Conservation (phyloP, 1,140 invertebrate species). For the Amyelois transitella region DNA sequence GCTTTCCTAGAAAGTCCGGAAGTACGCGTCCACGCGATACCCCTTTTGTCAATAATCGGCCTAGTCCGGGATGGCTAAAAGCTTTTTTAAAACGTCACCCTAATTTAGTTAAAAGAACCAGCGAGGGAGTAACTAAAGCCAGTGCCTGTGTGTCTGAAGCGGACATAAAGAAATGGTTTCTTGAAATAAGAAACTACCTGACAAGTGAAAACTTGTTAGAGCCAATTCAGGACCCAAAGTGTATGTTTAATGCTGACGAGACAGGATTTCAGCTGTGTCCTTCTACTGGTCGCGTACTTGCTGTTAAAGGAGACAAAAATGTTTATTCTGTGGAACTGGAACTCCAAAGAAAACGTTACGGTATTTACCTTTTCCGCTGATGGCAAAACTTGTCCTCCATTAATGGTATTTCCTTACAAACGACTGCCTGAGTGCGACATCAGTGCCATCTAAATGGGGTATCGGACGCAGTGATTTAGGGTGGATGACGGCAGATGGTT, state of each 20-base stretch:
- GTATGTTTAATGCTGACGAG: slow-evolving; percentile 6
- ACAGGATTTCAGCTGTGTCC: slow-evolving; percentile 3
- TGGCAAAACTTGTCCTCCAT: slow-evolving; percentile 1
- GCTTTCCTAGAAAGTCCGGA: slow-evolving; percentile 9
- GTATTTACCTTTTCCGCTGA: neutral
- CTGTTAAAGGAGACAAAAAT: slow-evolving; percentile 8
- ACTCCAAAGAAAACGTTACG: neutral
- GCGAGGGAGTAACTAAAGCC: slow-evolving; percentile 7
- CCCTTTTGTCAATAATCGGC: slow-evolving; percentile 9
- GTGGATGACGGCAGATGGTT: slow-evolving; percentile 6
- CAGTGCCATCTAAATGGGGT: slow-evolving; percentile 4
- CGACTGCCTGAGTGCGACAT: neutral
- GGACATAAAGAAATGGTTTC: neutral
- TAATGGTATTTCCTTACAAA: slow-evolving; percentile 5
- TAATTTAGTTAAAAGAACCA: slow-evolving; percentile 3
- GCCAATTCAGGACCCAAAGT: neutral
- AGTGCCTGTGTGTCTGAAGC: slow-evolving; percentile 1
- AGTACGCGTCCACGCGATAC: slow-evolving; percentile 6
- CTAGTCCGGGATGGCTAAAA: slow-evolving; percentile 8
- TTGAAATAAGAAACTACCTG: neutral
- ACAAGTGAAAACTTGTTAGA: neutral
- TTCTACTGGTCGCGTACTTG: neutral
- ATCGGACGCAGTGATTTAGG: slow-evolving; percentile 1
- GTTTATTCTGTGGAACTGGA: neutral
- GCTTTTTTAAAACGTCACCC: slow-evolving; percentile 14